Evolutionary conservation across 2,888 invertebrate species (phyloP), one percentile per base, ranked within the genome.

Genomic region (Empis stercorea): DNA sequence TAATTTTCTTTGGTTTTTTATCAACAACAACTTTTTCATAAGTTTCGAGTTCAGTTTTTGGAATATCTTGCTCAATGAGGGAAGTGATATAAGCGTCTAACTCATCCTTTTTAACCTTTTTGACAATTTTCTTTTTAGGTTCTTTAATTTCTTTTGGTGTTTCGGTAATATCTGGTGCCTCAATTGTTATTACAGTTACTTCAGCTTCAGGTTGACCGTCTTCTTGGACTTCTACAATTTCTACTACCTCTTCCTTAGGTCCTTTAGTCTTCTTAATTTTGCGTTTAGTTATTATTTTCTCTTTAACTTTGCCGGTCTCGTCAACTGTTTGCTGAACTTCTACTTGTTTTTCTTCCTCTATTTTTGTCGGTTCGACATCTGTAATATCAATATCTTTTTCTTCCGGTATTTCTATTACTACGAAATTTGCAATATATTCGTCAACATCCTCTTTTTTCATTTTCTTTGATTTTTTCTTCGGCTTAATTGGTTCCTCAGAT

Each of bases 241-340:
- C 66, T 39, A 63, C 61, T 1, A 61, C 47, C 43, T 58, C 54
- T 50, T 62, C 59, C 39, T 62, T 58, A 3, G 61, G 58, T 9
- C 63, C 65, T 49, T 60, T 54, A 30, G 57, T 61, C 10, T 61
- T 58, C 47, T 58, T 57, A 15, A 66, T 56, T 48, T 59, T 67
- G 6, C 62, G 61, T 50, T 61, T 65, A 10, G 59, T 53, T 4
- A 51, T 45, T 2, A 47, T 53, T 10, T 30, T 14, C 51, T 56
- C 27, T 53, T 59, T 64, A 11, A 52, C 56, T 40, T 57, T 52
- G 1, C 65, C 66, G 15, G 53, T 40, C 49, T 66, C 58, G 50
- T 65, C 65, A 1, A 63, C 59, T n/a, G 68, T 61, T 52, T 71
- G 65, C 20, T 67, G 65, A 38, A 59, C 59, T 52, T 68, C 64